Evolutionary conservation across 1,140 invertebrate genomes (phyloP).

Genomic region (Drosophila lacteicornis): DNA sequence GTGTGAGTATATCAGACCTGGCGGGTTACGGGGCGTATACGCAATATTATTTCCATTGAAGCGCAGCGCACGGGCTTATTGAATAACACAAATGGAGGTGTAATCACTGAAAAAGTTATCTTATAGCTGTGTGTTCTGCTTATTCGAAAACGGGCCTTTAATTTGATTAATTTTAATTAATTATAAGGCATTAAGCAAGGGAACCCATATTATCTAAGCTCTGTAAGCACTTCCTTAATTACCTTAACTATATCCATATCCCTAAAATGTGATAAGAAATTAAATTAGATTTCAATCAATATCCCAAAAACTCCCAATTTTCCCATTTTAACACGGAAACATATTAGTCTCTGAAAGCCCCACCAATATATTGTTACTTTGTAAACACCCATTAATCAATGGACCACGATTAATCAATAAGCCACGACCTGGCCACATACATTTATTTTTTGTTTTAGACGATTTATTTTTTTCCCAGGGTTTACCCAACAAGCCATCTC

Average conservation of each 20-base stretch:
- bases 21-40: constrained; percentile 13
- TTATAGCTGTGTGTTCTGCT: neutral
- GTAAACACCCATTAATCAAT: constrained; percentile 38
- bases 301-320: neutral
- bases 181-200: no score
- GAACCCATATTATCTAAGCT: no score
- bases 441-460: constrained; percentile 27
- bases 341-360: neutral
- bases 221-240: no score
- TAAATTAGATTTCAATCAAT: neutral
- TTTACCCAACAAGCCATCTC: constrained; percentile 31
- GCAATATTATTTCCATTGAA: constrained; percentile 18
- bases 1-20: constrained; percentile 22
- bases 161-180: no score
- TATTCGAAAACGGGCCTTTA: neutral
- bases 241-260: no score
- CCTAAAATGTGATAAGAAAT: neutral
- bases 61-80: neutral
- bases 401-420: constrained; percentile 41
- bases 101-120: neutral
- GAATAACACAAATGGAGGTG: constrained; percentile 8
- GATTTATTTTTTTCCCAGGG: constrained; percentile 1
- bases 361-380: neutral
- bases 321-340: neutral
- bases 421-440: constrained; percentile 14